Evolutionary conservation across 2,797 vertebrate species (phyloP).

Genomic region (Rhyacichthys aspro): DNA sequence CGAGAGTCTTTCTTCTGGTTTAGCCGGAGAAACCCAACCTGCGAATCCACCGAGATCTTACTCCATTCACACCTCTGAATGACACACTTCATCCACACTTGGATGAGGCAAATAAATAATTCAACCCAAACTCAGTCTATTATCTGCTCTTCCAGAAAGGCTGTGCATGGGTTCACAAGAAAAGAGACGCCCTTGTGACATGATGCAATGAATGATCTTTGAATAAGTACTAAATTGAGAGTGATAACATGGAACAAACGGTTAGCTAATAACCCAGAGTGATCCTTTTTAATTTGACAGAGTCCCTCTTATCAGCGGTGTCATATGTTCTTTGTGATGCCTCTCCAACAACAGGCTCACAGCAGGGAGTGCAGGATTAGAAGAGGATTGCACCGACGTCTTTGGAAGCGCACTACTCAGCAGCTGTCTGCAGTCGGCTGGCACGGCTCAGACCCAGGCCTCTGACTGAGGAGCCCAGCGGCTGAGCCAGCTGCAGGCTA

Average conservation of each 20-base stretch:
- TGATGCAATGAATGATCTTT: slow-evolving; percentile 31
- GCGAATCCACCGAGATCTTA: slow-evolving; percentile 47
- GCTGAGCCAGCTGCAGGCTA: slow-evolving; percentile 53
- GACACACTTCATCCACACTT: slow-evolving; percentile 49
- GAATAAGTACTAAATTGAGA: slow-evolving; percentile 43
- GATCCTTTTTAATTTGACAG: slow-evolving; percentile 63
- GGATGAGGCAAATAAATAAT: slow-evolving; percentile 59
- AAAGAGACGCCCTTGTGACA: slow-evolving; percentile 36
- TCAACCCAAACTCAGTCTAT: slow-evolving; percentile 39
- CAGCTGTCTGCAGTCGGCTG: slow-evolving; percentile 57
- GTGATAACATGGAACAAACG: slow-evolving; percentile 53
- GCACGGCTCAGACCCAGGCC: slow-evolving; percentile 48
- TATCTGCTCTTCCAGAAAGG: slow-evolving; percentile 38
- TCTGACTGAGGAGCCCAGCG: slow-evolving; percentile 38
- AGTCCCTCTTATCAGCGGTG: slow-evolving; percentile 68
- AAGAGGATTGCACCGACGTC: slow-evolving; percentile 62
- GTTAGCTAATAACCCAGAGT: slow-evolving; percentile 59
- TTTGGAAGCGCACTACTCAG: slow-evolving; percentile 44
- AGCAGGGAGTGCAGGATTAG: slow-evolving; percentile 70
- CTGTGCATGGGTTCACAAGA: slow-evolving; percentile 31
- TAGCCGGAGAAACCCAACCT: slow-evolving; percentile 36
- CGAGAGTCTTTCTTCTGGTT: slow-evolving; percentile 29
- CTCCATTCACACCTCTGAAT: slow-evolving; percentile 64
- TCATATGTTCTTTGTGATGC: slow-evolving; percentile 69
- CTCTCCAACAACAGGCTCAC: slow-evolving; percentile 68